Conservation (phyloP, 2,113 vertebrate genomes). For the Sinocyclocheilus anshuiensis region DNA sequence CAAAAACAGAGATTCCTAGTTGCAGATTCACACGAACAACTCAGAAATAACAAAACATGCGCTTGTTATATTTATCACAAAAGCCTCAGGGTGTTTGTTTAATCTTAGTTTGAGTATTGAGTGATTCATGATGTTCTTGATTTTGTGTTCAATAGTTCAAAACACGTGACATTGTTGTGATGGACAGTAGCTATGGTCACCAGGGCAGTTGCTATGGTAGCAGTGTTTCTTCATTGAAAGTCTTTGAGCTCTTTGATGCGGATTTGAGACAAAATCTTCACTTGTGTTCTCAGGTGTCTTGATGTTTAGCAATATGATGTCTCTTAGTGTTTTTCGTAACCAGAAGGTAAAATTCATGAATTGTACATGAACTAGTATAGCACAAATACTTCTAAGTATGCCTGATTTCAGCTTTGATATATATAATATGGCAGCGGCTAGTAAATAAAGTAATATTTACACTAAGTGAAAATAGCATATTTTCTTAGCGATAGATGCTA, state of each 20-base stretch:
- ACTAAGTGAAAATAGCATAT: too few relatives aligned
- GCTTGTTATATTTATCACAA: neutral
- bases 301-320: neutral
- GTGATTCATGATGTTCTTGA: neutral
- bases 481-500: too few relatives aligned
- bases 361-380: neutral
- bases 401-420: neutral
- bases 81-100: neutral
- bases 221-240: neutral
- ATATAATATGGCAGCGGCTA: too few relatives aligned
- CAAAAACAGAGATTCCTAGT: neutral
- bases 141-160: neutral
- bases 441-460: too few relatives aligned
- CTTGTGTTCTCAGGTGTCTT: neutral
- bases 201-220: constrained; percentile 33
- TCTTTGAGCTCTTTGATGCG: neutral
- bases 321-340: neutral
- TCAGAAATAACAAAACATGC: neutral
- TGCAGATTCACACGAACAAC: neutral
- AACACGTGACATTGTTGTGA: constrained; percentile 26
- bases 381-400: neutral
- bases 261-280: neutral
- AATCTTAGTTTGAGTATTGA: neutral
- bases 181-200: neutral
- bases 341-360: neutral